Percentiles rank a stretch among this genome's conserved stretches.
Conservation (phyloP, 1,140 invertebrate species). For the Pseudomyrmex pallidus region DNA sequence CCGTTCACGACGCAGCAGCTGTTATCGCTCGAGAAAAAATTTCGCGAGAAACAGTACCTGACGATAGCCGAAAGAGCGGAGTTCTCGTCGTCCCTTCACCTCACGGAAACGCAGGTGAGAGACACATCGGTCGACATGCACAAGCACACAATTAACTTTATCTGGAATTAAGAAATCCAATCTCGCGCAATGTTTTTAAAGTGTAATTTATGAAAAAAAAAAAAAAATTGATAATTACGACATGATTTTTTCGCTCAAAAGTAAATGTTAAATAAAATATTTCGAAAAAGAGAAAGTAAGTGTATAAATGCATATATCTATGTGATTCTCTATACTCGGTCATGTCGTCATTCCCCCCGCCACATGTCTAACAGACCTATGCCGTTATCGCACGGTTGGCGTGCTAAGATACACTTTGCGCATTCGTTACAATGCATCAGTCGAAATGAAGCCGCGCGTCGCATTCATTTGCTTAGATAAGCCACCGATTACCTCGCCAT, state of each 20-base stretch:
- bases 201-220: too few species aligned
- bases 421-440: conserved; percentile 77
- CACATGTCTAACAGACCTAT: conserved; percentile 45
- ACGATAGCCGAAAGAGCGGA: conserved; percentile 98
- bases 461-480: conserved; percentile 81
- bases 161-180: conserved; percentile 2
- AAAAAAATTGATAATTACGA: too few species aligned
- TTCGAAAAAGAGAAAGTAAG: background rate
- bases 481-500: conserved; percentile 72
- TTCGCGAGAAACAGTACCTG: conserved; percentile 97
- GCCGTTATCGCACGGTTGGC: conserved; percentile 69
- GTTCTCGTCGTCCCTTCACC: conserved; percentile 96
- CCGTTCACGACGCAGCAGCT: conserved; percentile 98
- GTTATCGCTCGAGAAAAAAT: conserved; percentile 97
- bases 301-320: background rate
- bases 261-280: background rate
- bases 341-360: conserved; percentile 25
- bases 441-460: conserved; percentile 78
- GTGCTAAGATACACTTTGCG: conserved; percentile 78
- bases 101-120: conserved; percentile 96
- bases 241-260: too few species aligned
- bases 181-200: background rate
- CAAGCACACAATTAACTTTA: conserved; percentile 2
- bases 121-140: background rate
- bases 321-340: background rate